phyloP scores from a whole-genome alignment of 2,113 vertebrate genomes.

The Phylloscopus trochiloides region DNA sequence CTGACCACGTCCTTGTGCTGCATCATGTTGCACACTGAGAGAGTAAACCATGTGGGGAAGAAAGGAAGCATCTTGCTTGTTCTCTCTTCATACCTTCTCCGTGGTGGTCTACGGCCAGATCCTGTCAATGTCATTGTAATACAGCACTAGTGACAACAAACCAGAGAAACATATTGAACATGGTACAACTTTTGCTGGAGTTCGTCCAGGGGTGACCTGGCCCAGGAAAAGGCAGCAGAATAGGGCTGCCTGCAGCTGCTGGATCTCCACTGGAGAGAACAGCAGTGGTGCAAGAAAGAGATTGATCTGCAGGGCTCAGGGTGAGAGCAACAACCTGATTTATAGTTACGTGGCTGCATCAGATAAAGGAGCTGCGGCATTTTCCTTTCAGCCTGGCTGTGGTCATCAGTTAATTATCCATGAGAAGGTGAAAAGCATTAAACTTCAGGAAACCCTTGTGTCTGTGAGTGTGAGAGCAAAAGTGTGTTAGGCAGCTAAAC shows the following conservation, averaged over 20 bases:
- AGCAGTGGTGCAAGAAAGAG: not conserved
- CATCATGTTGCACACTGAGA: not conserved
- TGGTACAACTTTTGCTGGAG: not conserved
- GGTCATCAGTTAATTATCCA: slow-evolving; percentile 28
- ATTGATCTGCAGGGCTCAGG: not conserved
- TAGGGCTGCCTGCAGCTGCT: not conserved
- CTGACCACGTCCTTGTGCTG: not conserved
- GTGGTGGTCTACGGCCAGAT: not conserved
- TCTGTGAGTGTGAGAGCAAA: not conserved
- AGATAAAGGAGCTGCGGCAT: not conserved
- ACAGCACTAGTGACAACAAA: not conserved
- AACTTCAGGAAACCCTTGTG: not conserved
- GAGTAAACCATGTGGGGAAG: not conserved
- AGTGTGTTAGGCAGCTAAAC: not conserved
- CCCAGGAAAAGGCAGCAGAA: not conserved
- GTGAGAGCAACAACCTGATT: not conserved
- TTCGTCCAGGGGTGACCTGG: rapidly evolving
- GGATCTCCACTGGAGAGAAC: not conserved
- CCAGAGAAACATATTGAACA: rapidly evolving
- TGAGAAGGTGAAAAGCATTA: not conserved
- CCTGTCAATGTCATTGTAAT: not conserved
- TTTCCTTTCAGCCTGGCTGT: slow-evolving; percentile 18
- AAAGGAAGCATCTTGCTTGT: not conserved
- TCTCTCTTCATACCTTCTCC: not conserved
- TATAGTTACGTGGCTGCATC: not conserved